phyloP scores from a whole-genome alignment of 2,888 invertebrate species.

The Rhopalosiphum nymphaeae region DNA sequence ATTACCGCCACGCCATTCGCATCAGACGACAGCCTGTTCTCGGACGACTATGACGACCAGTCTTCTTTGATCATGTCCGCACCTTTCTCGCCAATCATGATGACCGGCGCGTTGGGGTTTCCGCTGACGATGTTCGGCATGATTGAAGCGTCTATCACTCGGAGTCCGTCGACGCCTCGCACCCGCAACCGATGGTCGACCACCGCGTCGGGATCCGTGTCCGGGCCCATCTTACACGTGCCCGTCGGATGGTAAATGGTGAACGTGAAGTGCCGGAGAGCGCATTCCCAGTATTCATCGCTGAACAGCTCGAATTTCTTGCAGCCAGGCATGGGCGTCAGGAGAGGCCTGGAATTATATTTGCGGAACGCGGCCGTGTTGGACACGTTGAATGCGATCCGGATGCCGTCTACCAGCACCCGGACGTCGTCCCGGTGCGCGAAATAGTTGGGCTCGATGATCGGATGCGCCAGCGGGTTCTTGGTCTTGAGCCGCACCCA shows the following conservation, averaged over 20 bases:
- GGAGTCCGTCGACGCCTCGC: slow-evolving; percentile 81
- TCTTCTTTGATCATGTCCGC: slow-evolving; percentile 91
- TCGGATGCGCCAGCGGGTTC: slow-evolving; percentile 86
- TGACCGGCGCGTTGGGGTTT: slow-evolving; percentile 89
- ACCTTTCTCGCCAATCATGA: slow-evolving; percentile 92
- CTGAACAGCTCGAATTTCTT: slow-evolving; percentile 74
- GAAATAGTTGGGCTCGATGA: slow-evolving; percentile 93
- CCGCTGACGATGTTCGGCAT: slow-evolving; percentile 92
- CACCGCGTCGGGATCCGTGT: slow-evolving; percentile 81
- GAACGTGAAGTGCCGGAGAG: slow-evolving; percentile 83
- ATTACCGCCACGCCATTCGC: no score
- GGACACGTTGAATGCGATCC: slow-evolving; percentile 84
- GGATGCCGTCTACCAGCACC: slow-evolving; percentile 85
- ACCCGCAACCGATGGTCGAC: slow-evolving; percentile 84
- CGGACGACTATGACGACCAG: slow-evolving; percentile 70
- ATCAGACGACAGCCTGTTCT: not conserved
- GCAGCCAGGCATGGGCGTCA: slow-evolving; percentile 87
- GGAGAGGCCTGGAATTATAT: slow-evolving; percentile 84
- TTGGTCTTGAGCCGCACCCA: slow-evolving; percentile 85
- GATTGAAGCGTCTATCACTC: slow-evolving; percentile 87
- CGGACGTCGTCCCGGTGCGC: slow-evolving; percentile 85
- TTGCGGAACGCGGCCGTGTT: slow-evolving; percentile 84
- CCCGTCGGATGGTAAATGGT: slow-evolving; percentile 89
- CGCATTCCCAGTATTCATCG: slow-evolving; percentile 90
- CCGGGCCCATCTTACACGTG: slow-evolving; percentile 90